These are phyloP conservation scores for Eupithecia inturbata DNA, from an alignment of 2,888 invertebrate species.

Conservation along the genomic window DNA sequence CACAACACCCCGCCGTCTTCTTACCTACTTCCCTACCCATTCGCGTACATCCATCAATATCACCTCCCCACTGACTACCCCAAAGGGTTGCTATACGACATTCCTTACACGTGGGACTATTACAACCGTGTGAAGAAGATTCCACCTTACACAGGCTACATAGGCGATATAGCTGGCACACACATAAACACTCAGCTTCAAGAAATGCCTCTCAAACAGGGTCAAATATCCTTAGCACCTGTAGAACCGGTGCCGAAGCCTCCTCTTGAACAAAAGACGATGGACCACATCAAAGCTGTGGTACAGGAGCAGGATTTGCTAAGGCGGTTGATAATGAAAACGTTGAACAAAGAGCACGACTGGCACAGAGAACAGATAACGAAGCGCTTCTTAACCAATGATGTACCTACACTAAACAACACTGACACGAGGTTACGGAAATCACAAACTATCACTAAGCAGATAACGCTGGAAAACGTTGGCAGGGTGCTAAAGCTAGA, in stretches of 20 bases:
- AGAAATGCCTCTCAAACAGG: conserved; percentile 20
- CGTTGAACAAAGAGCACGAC: conserved; percentile 41
- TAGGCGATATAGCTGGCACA: conserved; percentile 42
- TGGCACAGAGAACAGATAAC: conserved; percentile 65
- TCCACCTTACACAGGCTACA: conserved; percentile 43
- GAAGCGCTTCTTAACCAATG: not conserved
- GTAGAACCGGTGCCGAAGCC: not conserved
- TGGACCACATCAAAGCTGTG: conserved; percentile 13
- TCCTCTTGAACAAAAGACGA: conserved; percentile 8
- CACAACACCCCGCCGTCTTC: conserved; percentile 44
- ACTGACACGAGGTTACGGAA: conserved; percentile 35
- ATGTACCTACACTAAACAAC: not conserved
- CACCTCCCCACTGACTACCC: conserved; percentile 41
- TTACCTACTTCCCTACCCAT: conserved; percentile 63
- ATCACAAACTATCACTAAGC: conserved; percentile 62
- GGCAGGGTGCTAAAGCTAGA: conserved; percentile 67
- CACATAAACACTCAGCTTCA: conserved; percentile 22
- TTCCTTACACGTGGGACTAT: conserved; percentile 53
- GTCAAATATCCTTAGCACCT: not conserved
- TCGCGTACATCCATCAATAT: conserved; percentile 57
- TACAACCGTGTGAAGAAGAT: conserved; percentile 47
- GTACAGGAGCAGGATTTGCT: conserved; percentile 22
- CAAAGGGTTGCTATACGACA: conserved; percentile 32
- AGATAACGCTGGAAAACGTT: conserved; percentile 67
- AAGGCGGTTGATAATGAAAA: conserved; percentile 28